A percentile compares a stretch with the other conserved stretches of the same genome.
Evolutionary conservation across 2,113 vertebrate genomes (phyloP).

Genomic region (Rhabdornis inornatus): DNA sequence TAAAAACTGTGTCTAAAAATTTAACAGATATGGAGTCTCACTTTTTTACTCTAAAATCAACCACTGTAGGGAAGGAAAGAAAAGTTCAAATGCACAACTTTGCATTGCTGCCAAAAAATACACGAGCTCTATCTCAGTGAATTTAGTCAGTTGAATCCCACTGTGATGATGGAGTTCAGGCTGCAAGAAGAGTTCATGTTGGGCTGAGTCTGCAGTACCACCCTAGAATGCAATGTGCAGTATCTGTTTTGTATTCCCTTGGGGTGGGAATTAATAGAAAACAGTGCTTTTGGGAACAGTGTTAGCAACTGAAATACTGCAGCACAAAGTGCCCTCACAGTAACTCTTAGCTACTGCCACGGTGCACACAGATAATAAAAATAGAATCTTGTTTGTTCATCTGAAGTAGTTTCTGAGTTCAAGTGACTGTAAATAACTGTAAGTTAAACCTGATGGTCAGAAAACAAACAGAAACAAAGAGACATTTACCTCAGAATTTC

Average conservation of each 20-base stretch:
- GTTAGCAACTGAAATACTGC: constrained; percentile 70
- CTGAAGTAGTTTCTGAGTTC: constrained; percentile 61
- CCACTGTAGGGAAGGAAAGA: constrained; percentile 72
- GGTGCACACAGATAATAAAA: constrained; percentile 65
- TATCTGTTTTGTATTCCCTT: constrained; percentile 59
- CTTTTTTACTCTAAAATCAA: constrained; percentile 70
- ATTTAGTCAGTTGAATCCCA: constrained; percentile 70
- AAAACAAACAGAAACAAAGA: background rate
- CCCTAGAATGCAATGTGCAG: constrained; percentile 54
- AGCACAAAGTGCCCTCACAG: constrained; percentile 66
- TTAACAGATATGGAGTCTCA: constrained; percentile 40
- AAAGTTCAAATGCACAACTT: constrained; percentile 76
- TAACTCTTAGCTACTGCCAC: constrained; percentile 60
- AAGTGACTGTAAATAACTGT: constrained; percentile 36
- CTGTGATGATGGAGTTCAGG: constrained; percentile 78
- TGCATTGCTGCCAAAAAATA: constrained; percentile 73
- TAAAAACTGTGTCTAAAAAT: constrained; percentile 36
- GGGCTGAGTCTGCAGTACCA: constrained; percentile 54
- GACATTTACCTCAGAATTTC: background rate
- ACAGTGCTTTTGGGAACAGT: constrained; percentile 55
- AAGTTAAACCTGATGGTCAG: constrained; percentile 27
- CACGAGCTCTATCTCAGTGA: constrained; percentile 62
- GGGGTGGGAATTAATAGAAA: constrained; percentile 71
- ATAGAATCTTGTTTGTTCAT: constrained; percentile 57
- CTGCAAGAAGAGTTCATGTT: constrained; percentile 67